Evolutionary conservation across 2,113 vertebrate species (phyloP), one percentile per base, ranked within the genome.

Genomic region (Sorex fumeus): DNA sequence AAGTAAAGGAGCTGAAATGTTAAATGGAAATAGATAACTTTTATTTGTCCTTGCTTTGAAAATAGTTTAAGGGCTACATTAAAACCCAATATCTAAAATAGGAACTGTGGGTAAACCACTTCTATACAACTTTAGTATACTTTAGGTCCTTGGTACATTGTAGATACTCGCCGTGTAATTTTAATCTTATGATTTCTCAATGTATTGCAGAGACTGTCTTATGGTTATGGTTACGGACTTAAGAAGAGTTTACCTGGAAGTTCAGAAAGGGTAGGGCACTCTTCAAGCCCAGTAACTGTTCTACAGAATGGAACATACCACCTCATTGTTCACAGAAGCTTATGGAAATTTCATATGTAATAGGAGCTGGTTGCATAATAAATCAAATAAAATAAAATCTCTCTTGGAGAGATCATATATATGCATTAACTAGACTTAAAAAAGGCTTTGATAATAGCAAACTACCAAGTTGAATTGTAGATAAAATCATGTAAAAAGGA

Each of bases 351-450:
- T 93, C 77, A 74, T 87, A 88, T 86, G 72, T 71, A 91, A 30
- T 28, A 82, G 71, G 62, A 90, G 11, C 69, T 84, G 28, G 69
- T 34, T 53, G 84, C 40, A 81, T 47, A 43, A 86, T 93, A 92
- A 60, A 91, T 95, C 71, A 94, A 88, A 80, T 86, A 94, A 93
- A 96, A 95, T 67, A n/a, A n/a, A n/a, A n/a, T 90, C 76, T 95
- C 86, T 8, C 90, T 94, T 88, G 64, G 86, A 87, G 72, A 91
- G n/a, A 93, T 88, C 94, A 93, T 95, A 95, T 79, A 88, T 94
- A 96, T 92, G 92, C 74, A 96, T 95, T 96, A 95, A 83, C 87
- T 76, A 84, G 85, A 71, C 83, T 67, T 91, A 95, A 85, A 36
- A 62, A 93, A 80, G 67, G 36, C 67, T 88, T 95, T 95, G 40